Percentiles rank a stretch among this genome's conserved stretches.
phyloP scores from a whole-genome alignment of 2,113 vertebrate species.

The Fulmarus glacialis region DNA sequence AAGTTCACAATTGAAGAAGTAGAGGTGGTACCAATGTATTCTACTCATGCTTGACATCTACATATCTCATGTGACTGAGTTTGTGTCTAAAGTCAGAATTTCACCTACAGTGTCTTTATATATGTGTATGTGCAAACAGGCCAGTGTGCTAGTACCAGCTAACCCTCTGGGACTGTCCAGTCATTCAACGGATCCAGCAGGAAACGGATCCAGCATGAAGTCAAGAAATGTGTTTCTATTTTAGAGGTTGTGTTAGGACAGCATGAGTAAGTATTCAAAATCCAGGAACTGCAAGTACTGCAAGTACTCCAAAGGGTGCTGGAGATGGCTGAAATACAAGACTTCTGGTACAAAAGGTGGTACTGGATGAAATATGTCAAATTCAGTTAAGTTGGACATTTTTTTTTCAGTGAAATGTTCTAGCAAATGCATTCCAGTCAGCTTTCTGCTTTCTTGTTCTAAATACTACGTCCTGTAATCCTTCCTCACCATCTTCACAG shows the following conservation, averaged over 20 bases:
- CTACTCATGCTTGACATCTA: background rate
- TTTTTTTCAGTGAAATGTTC: background rate
- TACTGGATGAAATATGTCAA: background rate
- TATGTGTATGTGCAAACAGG: background rate
- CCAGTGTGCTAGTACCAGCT: background rate
- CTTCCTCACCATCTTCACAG: background rate
- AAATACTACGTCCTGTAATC: background rate
- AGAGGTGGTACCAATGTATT: background rate
- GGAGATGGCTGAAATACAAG: background rate
- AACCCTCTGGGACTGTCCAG: background rate
- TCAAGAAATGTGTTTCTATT: background rate
- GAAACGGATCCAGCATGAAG: background rate
- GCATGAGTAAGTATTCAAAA: background rate
- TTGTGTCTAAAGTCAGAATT: background rate
- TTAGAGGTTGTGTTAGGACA: background rate
- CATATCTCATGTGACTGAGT: background rate
- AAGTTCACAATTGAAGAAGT: background rate
- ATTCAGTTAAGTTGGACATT: background rate
- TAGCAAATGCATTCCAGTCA: background rate
- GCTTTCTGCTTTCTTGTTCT: background rate
- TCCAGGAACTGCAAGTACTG: background rate
- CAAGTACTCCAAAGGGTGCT: background rate
- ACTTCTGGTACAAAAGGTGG: background rate
- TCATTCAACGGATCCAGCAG: background rate
- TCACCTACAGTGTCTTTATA: background rate